Percentiles rank a stretch among this genome's conserved stretches.
These are phyloP conservation scores for Syrrhaptes paradoxus DNA, from an alignment of 2,113 vertebrate genomes.

Conservation along the genomic window DNA sequence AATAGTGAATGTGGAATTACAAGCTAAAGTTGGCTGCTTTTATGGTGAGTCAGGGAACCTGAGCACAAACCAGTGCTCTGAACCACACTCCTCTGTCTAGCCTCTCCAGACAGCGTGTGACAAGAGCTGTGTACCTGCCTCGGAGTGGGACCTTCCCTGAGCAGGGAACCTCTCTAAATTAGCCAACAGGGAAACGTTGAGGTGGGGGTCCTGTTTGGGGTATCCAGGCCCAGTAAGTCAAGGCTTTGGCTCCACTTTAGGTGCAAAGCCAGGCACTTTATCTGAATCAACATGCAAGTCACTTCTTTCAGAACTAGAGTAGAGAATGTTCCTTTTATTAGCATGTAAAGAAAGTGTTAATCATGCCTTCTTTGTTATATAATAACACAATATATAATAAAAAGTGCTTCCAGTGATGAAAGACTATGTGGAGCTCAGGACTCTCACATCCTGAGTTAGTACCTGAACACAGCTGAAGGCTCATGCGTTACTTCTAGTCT, in stretches of 20 bases:
- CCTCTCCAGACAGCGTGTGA: neutral
- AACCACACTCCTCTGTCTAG: neutral
- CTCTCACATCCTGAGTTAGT: neutral
- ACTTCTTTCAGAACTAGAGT: neutral
- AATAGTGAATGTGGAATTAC: neutral
- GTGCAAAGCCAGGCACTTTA: neutral
- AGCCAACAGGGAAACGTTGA: neutral
- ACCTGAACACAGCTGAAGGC: neutral
- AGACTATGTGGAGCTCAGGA: fast-evolving
- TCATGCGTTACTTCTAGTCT: neutral
- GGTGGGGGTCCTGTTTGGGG: neutral
- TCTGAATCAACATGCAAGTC: neutral
- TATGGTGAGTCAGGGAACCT: neutral
- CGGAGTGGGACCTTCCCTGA: neutral
- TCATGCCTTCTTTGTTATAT: neutral
- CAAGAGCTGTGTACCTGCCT: neutral
- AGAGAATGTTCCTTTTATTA: neutral
- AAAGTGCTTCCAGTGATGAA: neutral
- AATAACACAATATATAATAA: neutral
- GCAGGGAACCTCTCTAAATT: neutral
- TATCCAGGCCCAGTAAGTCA: too few relatives aligned
- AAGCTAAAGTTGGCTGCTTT: neutral
- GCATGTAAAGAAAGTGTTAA: neutral
- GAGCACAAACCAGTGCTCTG: neutral
- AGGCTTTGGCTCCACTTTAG: neutral